A percentile compares a stretch with the other conserved stretches of the same genome.
These are phyloP conservation scores for Porphyrio hochstetteri DNA, from an alignment of 2,113 vertebrate species.

Conservation along the genomic window DNA sequence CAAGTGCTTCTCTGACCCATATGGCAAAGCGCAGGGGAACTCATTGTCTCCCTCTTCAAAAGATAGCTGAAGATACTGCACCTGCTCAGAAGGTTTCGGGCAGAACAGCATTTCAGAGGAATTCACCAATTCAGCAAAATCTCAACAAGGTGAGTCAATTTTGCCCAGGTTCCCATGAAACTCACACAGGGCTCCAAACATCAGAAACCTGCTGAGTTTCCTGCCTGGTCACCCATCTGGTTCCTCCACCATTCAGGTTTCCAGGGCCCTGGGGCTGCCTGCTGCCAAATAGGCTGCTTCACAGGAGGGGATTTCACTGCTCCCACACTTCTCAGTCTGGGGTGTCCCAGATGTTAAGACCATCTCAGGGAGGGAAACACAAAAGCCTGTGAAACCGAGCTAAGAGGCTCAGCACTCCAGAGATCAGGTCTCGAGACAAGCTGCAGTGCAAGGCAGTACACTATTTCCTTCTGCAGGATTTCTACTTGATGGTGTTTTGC, in stretches of 20 bases:
- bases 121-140: constrained; percentile 69
- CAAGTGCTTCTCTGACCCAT: neutral
- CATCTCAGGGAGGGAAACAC: neutral
- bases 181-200: constrained; percentile 15
- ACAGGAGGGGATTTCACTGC: constrained; percentile 22
- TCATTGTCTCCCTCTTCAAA: neutral
- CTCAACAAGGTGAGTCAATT: constrained; percentile 61
- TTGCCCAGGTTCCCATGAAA: constrained; percentile 66
- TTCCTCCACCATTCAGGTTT: constrained; percentile 34
- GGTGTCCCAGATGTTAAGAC: neutral
- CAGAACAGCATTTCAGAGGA: constrained; percentile 61
- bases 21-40: neutral
- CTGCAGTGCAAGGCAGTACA: neutral
- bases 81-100: constrained; percentile 57
- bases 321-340: neutral
- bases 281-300: neutral
- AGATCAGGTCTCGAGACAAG: neutral
- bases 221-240: constrained; percentile 64
- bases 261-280: constrained; percentile 43
- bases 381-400: neutral
- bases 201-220: constrained; percentile 66
- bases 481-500: neutral
- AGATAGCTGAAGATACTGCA: constrained; percentile 60
- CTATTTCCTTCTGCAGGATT: neutral
- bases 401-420: neutral